phyloP scores from a whole-genome alignment of 2,113 vertebrate genomes.

The Lonchura striata region DNA sequence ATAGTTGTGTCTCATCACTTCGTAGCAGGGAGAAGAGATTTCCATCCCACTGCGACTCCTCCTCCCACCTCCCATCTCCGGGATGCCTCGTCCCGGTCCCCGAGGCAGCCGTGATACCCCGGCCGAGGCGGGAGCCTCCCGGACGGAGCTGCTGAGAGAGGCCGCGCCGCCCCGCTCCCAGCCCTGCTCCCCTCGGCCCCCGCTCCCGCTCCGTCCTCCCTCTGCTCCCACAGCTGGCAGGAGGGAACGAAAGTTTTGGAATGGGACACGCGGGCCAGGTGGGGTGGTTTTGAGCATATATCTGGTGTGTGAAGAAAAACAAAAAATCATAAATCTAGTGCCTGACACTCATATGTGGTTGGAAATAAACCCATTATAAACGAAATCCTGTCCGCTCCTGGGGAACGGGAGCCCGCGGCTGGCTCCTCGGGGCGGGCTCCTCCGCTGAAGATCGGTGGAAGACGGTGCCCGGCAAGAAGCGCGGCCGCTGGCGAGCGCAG shows the following conservation, averaged over 20 bases:
- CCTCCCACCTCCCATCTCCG: not conserved
- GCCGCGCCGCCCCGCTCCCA: not conserved
- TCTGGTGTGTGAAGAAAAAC: conserved; percentile 14
- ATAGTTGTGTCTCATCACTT: not conserved
- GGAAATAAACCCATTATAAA: conserved; percentile 32
- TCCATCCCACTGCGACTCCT: not conserved
- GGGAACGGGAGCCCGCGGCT: not conserved
- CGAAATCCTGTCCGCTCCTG: not conserved
- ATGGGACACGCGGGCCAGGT: not conserved
- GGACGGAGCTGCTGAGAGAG: not conserved
- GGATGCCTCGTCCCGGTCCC: not conserved
- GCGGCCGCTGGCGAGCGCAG: not conserved
- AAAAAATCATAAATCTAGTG: conserved; percentile 39
- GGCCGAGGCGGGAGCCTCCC: not conserved
- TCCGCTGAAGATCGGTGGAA: not conserved
- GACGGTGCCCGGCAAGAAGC: not conserved
- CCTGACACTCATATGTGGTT: conserved; percentile 14
- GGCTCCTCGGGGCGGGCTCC: not conserved
- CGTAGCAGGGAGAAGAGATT: not conserved
- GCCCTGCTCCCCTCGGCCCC: not conserved
- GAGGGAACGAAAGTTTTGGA: not conserved
- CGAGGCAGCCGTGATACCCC: not conserved
- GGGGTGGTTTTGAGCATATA: not conserved
- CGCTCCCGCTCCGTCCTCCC: not conserved
- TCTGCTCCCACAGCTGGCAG: not conserved